phyloP scores from a whole-genome alignment of 35 echinoderm and acorn worm genomes.

The Ophiothrix spiculata region DNA sequence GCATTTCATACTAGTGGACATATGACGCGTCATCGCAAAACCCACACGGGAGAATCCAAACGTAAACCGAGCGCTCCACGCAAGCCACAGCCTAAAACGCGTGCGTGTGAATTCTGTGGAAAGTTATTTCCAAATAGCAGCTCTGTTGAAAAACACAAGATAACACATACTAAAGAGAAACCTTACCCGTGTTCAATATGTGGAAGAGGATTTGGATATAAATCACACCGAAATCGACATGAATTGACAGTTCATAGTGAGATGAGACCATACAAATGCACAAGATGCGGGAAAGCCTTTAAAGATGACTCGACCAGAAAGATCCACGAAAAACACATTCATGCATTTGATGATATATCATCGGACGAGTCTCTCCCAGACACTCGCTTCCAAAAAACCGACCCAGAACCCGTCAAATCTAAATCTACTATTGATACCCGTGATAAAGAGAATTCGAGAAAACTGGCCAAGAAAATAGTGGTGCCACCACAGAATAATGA shows the following conservation, averaged over 20 bases:
- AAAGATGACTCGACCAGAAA: not conserved
- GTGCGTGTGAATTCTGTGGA: not conserved
- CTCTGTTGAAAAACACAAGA: not conserved
- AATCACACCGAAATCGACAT: not conserved
- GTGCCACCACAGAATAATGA: no score
- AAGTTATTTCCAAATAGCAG: not conserved
- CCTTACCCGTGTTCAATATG: not conserved
- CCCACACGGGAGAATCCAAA: not conserved
- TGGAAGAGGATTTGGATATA: not conserved
- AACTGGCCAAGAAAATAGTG: no score
- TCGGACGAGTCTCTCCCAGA: not conserved
- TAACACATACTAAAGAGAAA: not conserved
- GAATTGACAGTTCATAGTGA: not conserved
- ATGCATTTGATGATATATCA: not conserved
- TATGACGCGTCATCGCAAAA: not conserved
- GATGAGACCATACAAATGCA: not conserved
- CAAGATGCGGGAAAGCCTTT: not conserved
- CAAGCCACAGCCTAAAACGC: not conserved
- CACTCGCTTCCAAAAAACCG: no score
- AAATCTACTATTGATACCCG: no score
- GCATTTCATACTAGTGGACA: not conserved
- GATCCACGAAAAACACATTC: not conserved
- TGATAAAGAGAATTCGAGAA: no score
- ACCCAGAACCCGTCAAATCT: no score
- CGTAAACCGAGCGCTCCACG: not conserved